These are phyloP conservation scores for Chaenogobius annularis DNA, from an alignment of 2,113 vertebrate species.

Conservation along the genomic window DNA sequence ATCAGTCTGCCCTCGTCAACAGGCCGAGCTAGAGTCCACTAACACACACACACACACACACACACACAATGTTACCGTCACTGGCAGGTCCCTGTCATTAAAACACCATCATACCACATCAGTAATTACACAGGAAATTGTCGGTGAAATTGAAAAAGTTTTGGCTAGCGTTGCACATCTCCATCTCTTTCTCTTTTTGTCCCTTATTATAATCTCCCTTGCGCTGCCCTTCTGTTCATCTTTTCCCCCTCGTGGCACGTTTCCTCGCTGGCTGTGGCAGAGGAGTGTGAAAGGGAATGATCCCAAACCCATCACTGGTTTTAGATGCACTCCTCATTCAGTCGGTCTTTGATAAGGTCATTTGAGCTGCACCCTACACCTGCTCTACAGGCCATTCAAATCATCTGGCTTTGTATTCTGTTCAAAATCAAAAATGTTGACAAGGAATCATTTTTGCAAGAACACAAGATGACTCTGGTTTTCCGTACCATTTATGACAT, in stretches of 20 bases:
- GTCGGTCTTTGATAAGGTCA: constrained; percentile 65
- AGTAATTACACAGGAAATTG: constrained; percentile 85
- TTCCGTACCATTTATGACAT: background rate
- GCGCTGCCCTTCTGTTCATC: constrained; percentile 23
- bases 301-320: constrained; percentile 73
- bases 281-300: constrained; percentile 71
- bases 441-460: constrained; percentile 4
- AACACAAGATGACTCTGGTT: too few relatives aligned
- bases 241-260: constrained; percentile 30
- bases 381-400: constrained; percentile 47
- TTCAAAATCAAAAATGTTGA: constrained; percentile 26
- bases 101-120: constrained; percentile 82
- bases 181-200: constrained; percentile 43
- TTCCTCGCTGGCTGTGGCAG: constrained; percentile 63
- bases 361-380: constrained; percentile 54
- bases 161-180: constrained; percentile 75
- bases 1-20: constrained; percentile 76
- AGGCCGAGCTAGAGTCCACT: constrained; percentile 56
- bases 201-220: constrained; percentile 10
- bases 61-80: constrained; percentile 67
- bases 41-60: constrained; percentile 41
- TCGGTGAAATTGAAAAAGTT: constrained; percentile 83
- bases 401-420: constrained; percentile 38
- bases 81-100: constrained; percentile 76
- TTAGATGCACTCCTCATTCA: constrained; percentile 68